Conservation (phyloP, 2,888 invertebrate species). For the Cheilosia scutellata region DNA sequence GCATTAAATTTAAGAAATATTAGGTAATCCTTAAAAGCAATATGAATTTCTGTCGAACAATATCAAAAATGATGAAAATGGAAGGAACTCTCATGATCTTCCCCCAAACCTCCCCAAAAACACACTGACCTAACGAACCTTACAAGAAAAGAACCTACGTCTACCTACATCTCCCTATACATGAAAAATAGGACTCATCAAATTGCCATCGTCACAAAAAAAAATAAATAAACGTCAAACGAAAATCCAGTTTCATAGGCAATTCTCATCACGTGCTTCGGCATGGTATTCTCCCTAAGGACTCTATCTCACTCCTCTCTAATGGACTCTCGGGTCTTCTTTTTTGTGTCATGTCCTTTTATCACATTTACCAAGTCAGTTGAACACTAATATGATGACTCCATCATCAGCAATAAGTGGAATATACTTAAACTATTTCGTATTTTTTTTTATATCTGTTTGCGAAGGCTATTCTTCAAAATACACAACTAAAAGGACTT, state of each 20-base stretch:
- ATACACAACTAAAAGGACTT: constrained; percentile 5
- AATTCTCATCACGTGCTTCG: constrained; percentile 32
- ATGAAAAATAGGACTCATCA: neutral
- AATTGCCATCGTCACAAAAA: neutral
- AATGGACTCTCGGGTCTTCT: constrained; percentile 3
- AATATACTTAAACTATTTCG: constrained; percentile 3
- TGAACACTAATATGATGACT: constrained; percentile 9
- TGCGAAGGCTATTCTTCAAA: neutral
- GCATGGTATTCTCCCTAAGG: neutral
- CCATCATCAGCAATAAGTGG: constrained; percentile 17
- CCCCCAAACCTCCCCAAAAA: neutral
- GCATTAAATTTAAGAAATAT: neutral
- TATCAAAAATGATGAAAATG: neutral
- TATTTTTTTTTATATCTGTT: neutral
- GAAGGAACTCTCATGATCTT: neutral
- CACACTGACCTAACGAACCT: neutral
- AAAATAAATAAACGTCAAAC: constrained; percentile 11
- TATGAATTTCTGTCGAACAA: neutral
- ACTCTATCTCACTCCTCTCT: neutral
- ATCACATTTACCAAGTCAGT: neutral
- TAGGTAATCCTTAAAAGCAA: neutral
- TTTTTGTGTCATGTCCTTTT: constrained; percentile 1
- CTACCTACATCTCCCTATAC: neutral
- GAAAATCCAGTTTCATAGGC: constrained; percentile 11
- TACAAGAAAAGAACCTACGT: neutral